Evolutionary conservation across 2,113 vertebrate genomes (phyloP).

Genomic region (Calyptomena viridis): DNA sequence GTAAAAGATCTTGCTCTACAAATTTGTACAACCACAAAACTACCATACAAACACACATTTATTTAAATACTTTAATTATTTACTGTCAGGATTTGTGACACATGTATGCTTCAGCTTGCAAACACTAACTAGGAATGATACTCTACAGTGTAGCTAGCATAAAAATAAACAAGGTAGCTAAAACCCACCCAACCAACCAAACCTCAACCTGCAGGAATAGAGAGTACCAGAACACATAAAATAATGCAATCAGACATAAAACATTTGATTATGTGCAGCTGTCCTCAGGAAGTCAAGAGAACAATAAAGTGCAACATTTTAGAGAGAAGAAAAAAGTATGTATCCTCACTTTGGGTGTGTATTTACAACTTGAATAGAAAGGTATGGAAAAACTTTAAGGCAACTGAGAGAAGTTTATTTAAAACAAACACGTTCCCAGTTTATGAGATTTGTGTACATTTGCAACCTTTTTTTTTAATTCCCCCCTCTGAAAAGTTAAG

Average conservation of each 20-base stretch:
- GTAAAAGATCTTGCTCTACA: conserved; percentile 69
- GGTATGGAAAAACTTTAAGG: conserved; percentile 40
- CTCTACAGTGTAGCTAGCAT: neutral
- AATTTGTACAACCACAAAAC: conserved; percentile 63
- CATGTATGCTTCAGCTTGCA: conserved; percentile 56
- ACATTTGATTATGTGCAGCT: neutral
- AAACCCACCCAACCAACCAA: neutral
- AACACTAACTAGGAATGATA: conserved; percentile 54
- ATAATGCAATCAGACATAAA: neutral
- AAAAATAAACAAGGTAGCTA: conserved; percentile 56
- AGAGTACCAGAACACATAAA: neutral
- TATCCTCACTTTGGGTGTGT: neutral
- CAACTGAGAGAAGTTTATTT: conserved; percentile 40
- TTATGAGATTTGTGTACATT: conserved; percentile 63
- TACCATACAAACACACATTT: conserved; percentile 53
- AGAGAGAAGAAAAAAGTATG: neutral
- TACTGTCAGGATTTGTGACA: conserved; percentile 73
- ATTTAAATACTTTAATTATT: conserved; percentile 77
- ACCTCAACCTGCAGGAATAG: neutral
- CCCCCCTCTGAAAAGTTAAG: conserved; percentile 25
- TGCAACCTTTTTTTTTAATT: conserved; percentile 1
- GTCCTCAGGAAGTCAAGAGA: neutral
- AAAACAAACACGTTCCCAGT: conserved; percentile 41
- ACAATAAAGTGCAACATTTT: neutral
- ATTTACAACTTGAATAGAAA: conserved; percentile 8